Percentiles rank a stretch among this genome's conserved stretches.
Evolutionary conservation across 2,888 invertebrate species (phyloP).

Genomic region (Xanthostigma xanthostigma): DNA sequence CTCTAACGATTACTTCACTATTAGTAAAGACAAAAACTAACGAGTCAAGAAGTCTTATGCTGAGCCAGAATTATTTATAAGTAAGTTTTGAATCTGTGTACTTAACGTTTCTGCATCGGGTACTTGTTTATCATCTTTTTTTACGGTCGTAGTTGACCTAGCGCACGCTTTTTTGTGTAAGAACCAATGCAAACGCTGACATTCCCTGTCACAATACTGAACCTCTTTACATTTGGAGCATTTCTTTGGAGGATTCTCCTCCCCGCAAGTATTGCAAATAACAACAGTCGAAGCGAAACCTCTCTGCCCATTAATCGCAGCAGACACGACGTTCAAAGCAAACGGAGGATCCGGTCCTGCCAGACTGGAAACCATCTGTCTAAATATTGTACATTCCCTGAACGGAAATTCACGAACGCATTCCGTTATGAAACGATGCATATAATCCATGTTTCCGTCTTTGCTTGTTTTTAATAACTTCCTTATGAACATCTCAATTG

Average conservation of each 20-base stretch:
- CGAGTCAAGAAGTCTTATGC: no score
- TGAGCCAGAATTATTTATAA: conserved; percentile 14
- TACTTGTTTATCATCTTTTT: conserved; percentile 10
- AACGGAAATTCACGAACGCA: conserved; percentile 82
- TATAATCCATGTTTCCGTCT: conserved; percentile 43
- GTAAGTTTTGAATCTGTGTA: conserved; percentile 20
- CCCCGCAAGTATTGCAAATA: conserved; percentile 73
- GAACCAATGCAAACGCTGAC: conserved; percentile 89
- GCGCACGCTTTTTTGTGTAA: conserved; percentile 78
- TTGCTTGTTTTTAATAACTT: conserved; percentile 63
- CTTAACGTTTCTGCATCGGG: conserved; percentile 20
- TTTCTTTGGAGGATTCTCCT: conserved; percentile 79
- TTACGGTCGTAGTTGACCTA: conserved; percentile 29
- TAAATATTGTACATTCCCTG: conserved; percentile 77
- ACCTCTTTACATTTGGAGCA: conserved; percentile 90
- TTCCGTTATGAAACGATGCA: conserved; percentile 67
- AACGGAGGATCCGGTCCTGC: conserved; percentile 58
- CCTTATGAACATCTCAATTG: conserved; percentile 59
- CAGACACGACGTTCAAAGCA: conserved; percentile 55
- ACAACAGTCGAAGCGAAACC: conserved; percentile 55
- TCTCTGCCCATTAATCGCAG: conserved; percentile 78
- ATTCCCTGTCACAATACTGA: conserved; percentile 86
- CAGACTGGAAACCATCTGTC: conserved; percentile 67
- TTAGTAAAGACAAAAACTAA: no score
- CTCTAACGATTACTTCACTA: no score